A percentile compares a stretch with the other conserved stretches of the same genome.
Evolutionary conservation across 92 coral and sea anemone genomes (phyloP).

Genomic region (Hydrozoanthus gracilis): DNA sequence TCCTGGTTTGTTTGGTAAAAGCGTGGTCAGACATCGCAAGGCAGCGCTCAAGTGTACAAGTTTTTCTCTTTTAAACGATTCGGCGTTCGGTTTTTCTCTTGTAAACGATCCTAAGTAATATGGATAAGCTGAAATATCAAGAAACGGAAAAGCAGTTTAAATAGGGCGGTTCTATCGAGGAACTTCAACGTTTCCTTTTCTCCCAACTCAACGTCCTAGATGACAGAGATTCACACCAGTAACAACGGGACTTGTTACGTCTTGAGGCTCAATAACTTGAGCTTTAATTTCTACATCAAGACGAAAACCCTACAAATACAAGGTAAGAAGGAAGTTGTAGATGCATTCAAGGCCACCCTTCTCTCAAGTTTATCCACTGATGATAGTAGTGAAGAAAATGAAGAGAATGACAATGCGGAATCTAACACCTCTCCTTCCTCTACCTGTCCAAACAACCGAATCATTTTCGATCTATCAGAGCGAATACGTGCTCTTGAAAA

Average conservation of each 20-base stretch:
- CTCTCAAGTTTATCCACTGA: background rate
- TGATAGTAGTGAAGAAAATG: background rate
- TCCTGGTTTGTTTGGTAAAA: too few relatives aligned
- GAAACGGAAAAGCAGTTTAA: too few relatives aligned
- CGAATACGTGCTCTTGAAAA: constrained; percentile 1
- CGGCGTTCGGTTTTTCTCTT: too few relatives aligned
- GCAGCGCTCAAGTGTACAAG: too few relatives aligned
- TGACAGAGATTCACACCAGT: background rate
- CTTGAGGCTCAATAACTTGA: background rate
- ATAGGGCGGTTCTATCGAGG: background rate
- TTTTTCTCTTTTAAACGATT: too few relatives aligned
- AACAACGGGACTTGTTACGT: background rate
- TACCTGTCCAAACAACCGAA: constrained; percentile 1
- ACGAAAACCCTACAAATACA: background rate
- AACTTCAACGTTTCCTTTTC: background rate
- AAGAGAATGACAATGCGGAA: background rate
- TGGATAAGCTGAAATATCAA: too few relatives aligned
- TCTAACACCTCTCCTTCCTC: constrained; percentile 1
- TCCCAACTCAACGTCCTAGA: background rate
- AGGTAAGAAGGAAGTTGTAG: background rate
- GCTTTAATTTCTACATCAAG: background rate
- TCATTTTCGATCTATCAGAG: constrained; percentile 4
- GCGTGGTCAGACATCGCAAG: too few relatives aligned
- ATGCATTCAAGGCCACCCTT: background rate
- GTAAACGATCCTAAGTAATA: too few relatives aligned